These are phyloP conservation scores for Bombus cullumanus DNA, from an alignment of 1,140 invertebrate species.

Conservation along the genomic window DNA sequence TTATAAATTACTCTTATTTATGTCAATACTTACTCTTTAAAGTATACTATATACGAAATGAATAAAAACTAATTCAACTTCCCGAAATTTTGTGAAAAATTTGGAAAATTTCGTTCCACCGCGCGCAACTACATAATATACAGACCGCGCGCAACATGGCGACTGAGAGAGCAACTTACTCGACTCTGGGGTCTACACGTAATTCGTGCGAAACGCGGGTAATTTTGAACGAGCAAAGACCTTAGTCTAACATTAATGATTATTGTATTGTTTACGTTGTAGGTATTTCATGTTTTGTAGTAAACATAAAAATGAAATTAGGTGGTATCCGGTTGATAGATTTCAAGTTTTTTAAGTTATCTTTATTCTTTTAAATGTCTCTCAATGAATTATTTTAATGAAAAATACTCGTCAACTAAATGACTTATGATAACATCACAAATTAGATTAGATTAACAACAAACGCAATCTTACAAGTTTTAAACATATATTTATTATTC, in stretches of 20 bases:
- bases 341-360: background rate
- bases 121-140: background rate
- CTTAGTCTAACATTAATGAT: background rate
- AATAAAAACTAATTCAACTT: background rate
- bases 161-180: background rate
- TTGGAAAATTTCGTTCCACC: background rate
- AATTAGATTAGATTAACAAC: background rate
- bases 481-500: slow-evolving; percentile 82
- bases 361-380: background rate
- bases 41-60: background rate
- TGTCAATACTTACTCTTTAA: background rate
- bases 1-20: no score
- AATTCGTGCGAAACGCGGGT: background rate
- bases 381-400: background rate
- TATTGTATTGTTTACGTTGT: background rate
- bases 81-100: background rate
- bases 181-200: background rate
- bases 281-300: background rate
- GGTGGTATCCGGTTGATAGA: background rate
- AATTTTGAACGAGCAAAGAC: background rate
- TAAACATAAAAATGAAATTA: background rate
- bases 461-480: slow-evolving; percentile 68
- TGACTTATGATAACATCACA: background rate
- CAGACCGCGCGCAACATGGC: background rate
- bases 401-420: background rate